phyloP scores from a whole-genome alignment of 2,797 vertebrate genomes.

The Anguilla megastoma region DNA sequence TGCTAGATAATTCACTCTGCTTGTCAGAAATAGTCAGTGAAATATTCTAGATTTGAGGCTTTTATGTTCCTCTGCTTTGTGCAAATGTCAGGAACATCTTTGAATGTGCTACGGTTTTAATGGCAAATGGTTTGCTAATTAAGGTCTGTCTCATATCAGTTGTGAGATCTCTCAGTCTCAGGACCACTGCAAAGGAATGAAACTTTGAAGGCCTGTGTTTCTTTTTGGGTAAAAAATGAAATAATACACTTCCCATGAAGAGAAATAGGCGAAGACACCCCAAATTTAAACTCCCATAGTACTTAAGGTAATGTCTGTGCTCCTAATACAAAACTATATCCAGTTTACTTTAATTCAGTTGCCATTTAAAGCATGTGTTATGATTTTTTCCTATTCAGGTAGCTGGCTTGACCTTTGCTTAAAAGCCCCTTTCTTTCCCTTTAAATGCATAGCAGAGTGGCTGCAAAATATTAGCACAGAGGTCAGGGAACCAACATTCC shows the following conservation, averaged over 20 bases:
- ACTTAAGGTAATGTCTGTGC: neutral
- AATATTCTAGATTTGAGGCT: neutral
- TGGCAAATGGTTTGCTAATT: neutral
- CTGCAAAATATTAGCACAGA: slow-evolving; percentile 15
- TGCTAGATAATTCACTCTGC: neutral
- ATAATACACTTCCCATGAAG: neutral
- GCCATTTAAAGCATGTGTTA: neutral
- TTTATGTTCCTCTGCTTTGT: neutral
- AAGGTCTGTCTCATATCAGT: neutral
- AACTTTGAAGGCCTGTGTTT: neutral
- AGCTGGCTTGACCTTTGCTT: slow-evolving; percentile 3
- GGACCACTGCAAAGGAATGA: neutral
- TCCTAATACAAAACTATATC: neutral
- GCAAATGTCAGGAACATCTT: neutral
- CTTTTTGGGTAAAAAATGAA: neutral
- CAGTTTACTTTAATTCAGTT: neutral
- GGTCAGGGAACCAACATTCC: slow-evolving; percentile 18
- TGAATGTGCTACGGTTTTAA: neutral
- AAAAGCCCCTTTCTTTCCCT: neutral
- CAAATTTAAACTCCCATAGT: neutral
- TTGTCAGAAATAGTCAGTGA: neutral
- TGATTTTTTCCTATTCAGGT: neutral
- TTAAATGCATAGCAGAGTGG: neutral
- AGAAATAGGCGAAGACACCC: neutral
- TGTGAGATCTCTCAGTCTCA: neutral